Base-by-base conservation (phyloP, 1,140 invertebrate species). In the Drosophila elegans region DNA sequence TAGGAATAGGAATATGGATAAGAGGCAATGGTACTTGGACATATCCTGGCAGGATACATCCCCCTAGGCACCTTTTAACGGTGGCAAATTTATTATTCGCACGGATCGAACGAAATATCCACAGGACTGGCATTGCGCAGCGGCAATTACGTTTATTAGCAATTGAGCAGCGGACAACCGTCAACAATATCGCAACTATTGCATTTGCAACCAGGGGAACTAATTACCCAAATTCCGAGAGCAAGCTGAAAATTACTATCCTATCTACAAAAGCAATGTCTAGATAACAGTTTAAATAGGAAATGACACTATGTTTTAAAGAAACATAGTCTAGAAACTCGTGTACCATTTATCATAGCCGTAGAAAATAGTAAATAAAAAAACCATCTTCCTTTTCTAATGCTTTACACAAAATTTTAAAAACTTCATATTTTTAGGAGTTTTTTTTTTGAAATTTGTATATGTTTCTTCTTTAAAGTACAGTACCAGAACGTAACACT, bases 51-150 rank as follows among this genome's bases (percentile, higher is more conserved):
- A 32, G 13, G 25, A n/a, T 27, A 46, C 53, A 16, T 45, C 38
- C 77, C 73, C 81, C 51, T 42, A 77, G 68, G 34, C 77, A 48
- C 61, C 75, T 42, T 83, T 75, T 83, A 49, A n/a, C 44, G 55
- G 48, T 57, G 48, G 41, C 21, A 80, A 81, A 84, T 84, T 80
- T 80, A 77, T 85, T 63, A 77, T 85, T 63, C 48, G 41, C 32
- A 36, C 39, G 27, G 7, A 36, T 34, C 44, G 49, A 36, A 32
- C n/a, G 21, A 27, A 41, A 21, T 73, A 36, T 39, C 46, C 25
- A 21, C 27, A 13, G 57, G 10, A 27, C 16, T 36, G 57, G 51
- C 72, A 74, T 74, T 74, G 71, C 55, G 72, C 72, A 74, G 39
- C 29, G 46, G 60, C 72, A 74, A 74, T 74, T 74, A 74, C 71